These are phyloP conservation scores for Pelvicachromis taeniatus DNA, from an alignment of 2,113 vertebrate species.

Conservation along the genomic window DNA sequence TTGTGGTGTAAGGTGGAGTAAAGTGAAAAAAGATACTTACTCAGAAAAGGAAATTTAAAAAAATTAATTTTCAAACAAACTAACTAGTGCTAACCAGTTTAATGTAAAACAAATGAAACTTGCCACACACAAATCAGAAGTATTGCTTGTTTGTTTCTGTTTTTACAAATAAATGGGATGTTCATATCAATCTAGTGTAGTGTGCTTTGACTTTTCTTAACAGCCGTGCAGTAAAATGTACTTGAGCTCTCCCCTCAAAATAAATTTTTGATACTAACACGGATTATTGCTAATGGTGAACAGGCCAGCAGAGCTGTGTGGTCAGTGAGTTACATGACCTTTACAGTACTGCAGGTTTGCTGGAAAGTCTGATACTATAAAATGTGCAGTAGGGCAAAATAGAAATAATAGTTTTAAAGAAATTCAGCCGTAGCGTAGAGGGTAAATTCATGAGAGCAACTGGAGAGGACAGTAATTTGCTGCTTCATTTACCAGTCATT, in stretches of 20 bases:
- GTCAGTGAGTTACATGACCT: background rate
- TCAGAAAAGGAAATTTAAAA: no score
- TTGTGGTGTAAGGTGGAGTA: no score
- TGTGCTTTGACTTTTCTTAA: background rate
- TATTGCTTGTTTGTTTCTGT: background rate
- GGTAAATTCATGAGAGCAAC: background rate
- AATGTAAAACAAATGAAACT: background rate
- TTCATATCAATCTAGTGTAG: background rate
- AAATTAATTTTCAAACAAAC: background rate
- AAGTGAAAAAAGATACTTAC: background rate
- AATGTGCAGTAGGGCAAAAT: background rate
- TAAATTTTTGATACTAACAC: accelerated
- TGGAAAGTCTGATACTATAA: background rate
- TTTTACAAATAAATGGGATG: background rate
- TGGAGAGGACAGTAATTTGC: slow-evolving; percentile 2
- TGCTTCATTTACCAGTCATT: slow-evolving; percentile 31
- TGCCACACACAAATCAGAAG: background rate
- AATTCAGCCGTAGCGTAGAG: background rate
- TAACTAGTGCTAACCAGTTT: background rate
- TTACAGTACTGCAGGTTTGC: background rate
- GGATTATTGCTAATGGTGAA: background rate
- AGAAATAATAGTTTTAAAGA: background rate
- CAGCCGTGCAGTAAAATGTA: background rate
- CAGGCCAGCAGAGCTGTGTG: background rate
- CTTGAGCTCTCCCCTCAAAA: background rate